Evolutionary conservation across 2,797 vertebrate species (phyloP).

Genomic region (Smutsia temminckii): DNA sequence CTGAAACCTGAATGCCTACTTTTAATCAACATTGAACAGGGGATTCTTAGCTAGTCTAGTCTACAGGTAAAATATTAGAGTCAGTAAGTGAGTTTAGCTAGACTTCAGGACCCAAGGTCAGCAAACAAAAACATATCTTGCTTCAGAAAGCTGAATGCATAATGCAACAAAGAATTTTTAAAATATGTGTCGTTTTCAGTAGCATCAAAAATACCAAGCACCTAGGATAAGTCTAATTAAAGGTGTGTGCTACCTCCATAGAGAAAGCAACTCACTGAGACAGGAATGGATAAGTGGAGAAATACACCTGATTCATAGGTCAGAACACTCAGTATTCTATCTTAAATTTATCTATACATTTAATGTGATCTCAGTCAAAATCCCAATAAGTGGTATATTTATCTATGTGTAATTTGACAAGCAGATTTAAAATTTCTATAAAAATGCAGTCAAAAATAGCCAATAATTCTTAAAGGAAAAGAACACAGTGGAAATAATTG

Average conservation of each 20-base stretch:
- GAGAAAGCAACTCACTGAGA: not conserved
- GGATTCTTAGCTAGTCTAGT: not conserved
- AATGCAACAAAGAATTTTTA: not conserved
- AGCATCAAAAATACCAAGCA: not conserved
- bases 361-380: not conserved
- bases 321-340: not conserved
- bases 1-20: not conserved
- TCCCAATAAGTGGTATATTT: not conserved
- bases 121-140: not conserved
- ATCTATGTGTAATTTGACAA: not conserved
- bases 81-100: not conserved
- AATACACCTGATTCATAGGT: not conserved
- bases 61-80: not conserved
- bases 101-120: not conserved
- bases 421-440: not conserved
- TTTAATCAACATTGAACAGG: not conserved
- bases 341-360: not conserved
- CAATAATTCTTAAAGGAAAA: not conserved
- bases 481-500: not conserved
- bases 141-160: not conserved
- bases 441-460: not conserved
- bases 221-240: not conserved
- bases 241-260: not conserved
- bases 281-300: not conserved
- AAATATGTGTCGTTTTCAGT: not conserved